phyloP scores from a whole-genome alignment of 1,140 invertebrate genomes.

The Ooceraea biroi region DNA sequence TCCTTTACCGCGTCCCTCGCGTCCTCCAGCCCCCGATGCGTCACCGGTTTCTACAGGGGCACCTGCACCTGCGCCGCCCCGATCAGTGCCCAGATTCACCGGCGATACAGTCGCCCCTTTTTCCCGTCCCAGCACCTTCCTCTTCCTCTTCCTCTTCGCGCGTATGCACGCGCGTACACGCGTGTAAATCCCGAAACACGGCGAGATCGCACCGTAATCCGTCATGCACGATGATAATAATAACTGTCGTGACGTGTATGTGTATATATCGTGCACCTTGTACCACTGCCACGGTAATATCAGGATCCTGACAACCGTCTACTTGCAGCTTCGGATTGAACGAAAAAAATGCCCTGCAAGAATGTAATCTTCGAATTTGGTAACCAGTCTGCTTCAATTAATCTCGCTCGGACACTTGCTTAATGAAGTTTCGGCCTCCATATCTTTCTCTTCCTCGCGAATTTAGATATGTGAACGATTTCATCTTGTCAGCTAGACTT shows the following conservation, averaged over 20 bases:
- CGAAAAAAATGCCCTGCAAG: background rate
- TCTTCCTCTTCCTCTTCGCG: constrained; percentile 42
- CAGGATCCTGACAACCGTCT: background rate
- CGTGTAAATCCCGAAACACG: constrained; percentile 72
- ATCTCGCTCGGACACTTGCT: background rate
- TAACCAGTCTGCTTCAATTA: background rate
- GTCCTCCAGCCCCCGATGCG: constrained; percentile 30
- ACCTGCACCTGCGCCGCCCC: constrained; percentile 76
- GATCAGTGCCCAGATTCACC: constrained; percentile 79
- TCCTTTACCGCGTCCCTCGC: constrained; percentile 55
- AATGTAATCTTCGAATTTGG: background rate
- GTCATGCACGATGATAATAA: constrained; percentile 62
- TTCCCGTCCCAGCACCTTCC: constrained; percentile 25
- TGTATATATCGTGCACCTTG: background rate
- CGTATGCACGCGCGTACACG: constrained; percentile 50
- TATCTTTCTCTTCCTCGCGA: background rate
- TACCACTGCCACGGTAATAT: background rate
- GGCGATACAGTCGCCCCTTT: constrained; percentile 70
- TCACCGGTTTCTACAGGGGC: constrained; percentile 65
- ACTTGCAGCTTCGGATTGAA: background rate
- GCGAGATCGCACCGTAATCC: constrained; percentile 61
- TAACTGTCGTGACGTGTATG: constrained; percentile 62
- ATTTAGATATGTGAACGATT: background rate
- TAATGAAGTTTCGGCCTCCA: background rate
- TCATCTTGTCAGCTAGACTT: too few species aligned